Conservation (phyloP, 2,113 vertebrate genomes). For the Mesitornis unicolor region DNA sequence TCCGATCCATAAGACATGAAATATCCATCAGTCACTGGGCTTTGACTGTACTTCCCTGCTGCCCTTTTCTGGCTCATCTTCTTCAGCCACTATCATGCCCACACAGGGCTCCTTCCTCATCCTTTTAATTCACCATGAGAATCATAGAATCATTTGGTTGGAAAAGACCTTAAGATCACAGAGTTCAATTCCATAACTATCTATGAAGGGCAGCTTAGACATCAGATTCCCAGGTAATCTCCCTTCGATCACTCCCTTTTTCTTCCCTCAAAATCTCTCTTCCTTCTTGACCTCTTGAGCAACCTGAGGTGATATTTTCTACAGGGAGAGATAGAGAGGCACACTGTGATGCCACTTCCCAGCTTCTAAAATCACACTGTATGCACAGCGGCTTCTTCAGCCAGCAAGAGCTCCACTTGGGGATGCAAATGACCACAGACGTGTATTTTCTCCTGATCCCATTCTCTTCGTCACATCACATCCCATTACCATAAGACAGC, state of each 20-base stretch:
- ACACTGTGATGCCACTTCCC: background rate
- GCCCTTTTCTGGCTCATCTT: background rate
- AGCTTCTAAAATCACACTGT: background rate
- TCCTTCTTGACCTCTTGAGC: background rate
- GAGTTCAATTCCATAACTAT: no score
- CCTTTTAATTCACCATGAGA: background rate
- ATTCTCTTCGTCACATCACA: background rate
- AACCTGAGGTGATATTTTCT: background rate
- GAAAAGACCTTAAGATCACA: no score
- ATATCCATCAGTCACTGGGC: background rate
- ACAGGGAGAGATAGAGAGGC: background rate
- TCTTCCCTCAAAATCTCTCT: background rate
- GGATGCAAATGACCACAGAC: background rate
- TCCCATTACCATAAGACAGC: background rate
- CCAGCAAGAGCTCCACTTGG: background rate
- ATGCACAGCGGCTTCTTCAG: background rate
- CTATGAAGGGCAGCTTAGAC: background rate
- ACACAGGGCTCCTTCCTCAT: background rate
- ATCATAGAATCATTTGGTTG: no score
- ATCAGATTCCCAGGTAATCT: background rate
- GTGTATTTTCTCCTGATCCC: fast-evolving
- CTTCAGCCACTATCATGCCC: background rate
- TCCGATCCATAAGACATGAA: background rate
- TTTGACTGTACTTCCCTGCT: background rate
- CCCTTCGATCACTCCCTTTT: background rate